Evolutionary conservation across 2,113 vertebrate genomes (phyloP), one percentile per base, ranked within the genome.

Genomic region (Parotia lawesii): DNA sequence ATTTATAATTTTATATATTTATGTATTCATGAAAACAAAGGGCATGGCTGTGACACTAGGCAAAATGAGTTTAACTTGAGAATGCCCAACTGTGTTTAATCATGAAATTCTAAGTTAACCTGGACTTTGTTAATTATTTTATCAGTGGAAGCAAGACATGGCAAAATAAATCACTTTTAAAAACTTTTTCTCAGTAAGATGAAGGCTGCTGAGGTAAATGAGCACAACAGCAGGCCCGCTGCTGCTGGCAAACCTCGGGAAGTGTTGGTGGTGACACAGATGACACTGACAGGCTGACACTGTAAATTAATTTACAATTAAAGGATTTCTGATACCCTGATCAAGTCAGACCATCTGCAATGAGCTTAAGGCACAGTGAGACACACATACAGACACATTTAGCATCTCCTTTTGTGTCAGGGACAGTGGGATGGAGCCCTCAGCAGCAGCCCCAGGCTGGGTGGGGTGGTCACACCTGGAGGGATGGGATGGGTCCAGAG

Each of bases 221-320:
- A 42, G 29, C 53, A 28, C 48, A 88, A 11, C 27, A 85, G 35
- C 70, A 74, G 29, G 12, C 18, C 14, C 37, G 5, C 12, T 23
- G 90, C 66, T 90, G 50, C 14, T 77, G 91, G 85, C 85, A 90
- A 76, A 61, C 29, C 40, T 69, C 1, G 0, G 50, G 12, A 78
- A 23, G 70, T 31, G 67, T 22, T 51, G 69, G 27, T 82, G 76
- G 33, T 92, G 89, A 96, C 87, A 87, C 4, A 76, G 82, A 76
- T 40, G 58, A 93, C 78, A 79, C 44, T 96, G 95, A 96, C 95
- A 94, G 79, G 50, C 89, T 91, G 96, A 93, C 91, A 96, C 29
- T 84, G 51, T 24, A 71, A 65, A 96, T 96, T 93, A 93, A 92
- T 85, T 81, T 29, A 73, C 40, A 91, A 69, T 88, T 93, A 90